A percentile compares a stretch with the other conserved stretches of the same genome.
phyloP scores from a whole-genome alignment of 2,797 vertebrate species.

The Tolypeutes matacus region DNA sequence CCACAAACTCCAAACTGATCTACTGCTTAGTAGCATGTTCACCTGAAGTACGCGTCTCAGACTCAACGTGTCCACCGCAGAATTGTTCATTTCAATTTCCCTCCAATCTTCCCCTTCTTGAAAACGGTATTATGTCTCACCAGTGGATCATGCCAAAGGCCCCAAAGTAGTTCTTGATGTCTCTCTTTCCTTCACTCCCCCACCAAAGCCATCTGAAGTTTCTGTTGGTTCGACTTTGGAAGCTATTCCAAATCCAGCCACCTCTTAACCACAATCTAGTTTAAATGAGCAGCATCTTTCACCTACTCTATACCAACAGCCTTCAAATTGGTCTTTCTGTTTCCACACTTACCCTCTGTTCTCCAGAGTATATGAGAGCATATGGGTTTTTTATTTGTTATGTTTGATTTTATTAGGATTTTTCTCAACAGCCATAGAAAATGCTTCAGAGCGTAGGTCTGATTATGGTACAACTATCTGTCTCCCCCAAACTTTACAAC shows the following conservation, averaged over 20 bases:
- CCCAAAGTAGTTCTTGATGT: neutral
- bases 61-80: neutral
- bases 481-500: neutral
- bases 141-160: neutral
- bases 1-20: neutral
- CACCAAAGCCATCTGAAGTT: neutral
- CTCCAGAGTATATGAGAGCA: neutral
- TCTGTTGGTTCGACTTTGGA: neutral
- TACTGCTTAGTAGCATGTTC: neutral
- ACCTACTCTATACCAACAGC: fast-evolving
- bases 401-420: no score
- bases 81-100: neutral
- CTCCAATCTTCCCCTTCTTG: neutral
- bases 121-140: neutral
- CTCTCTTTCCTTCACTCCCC: neutral
- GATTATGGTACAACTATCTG: neutral
- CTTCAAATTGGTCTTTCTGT: neutral
- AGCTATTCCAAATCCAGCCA: neutral
- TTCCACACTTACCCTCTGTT: neutral
- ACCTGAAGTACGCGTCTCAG: neutral
- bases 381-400: neutral
- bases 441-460: neutral
- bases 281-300: neutral
- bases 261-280: neutral
- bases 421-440: neutral